Base-by-base conservation (phyloP, 2,797 vertebrate genomes). In the Syndactyla subalaris region DNA sequence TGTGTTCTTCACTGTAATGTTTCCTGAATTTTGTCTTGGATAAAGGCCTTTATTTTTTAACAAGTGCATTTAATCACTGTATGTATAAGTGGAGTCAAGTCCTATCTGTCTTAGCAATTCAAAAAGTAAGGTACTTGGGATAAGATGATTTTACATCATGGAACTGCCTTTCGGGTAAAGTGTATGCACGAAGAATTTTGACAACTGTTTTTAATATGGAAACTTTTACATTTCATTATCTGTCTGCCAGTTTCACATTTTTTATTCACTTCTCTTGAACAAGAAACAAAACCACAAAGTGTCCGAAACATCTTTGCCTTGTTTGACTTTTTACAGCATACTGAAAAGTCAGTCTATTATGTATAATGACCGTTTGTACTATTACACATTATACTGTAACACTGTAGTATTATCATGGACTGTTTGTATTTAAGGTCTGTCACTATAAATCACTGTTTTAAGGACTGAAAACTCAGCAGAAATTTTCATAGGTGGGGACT, bases 1-100 rank as follows among this genome's bases (percentile, higher is more conserved):
- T 30, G 29, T 43, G 36, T 27, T 38, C 41, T 75, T 77, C 63
- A 61, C 43, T 1, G 0, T 36, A 48, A 68, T 30, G 48, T 90
- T 62, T 81, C 72, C 73, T 70, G 3, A 76, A 34, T 85, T 72
- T 82, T 86, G 32, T 89, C 43, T 88, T 81, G 30, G 89, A 86
- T 83, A 79, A 57, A 94, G 46, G 75, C 82, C 80, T 88, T 89
- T 82, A 24, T 91, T 95, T 97, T 95, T 92, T 70, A 92, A 89
- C 59, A 93, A 91, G 93, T 85, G 63, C 83, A 58, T 96, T 92
- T 91, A 88, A 78, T 93, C 51, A 14, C 29, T 80, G 5, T 51
- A 20, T 74, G 41, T 95, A 9, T 71, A 92, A 93, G 83, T 70
- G 73, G 71, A 59, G n/a, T 78, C 46, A 79, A 71, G 78, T 72